Conservation (phyloP, 2,797 vertebrate genomes). For the Pangasius larnaudii region DNA sequence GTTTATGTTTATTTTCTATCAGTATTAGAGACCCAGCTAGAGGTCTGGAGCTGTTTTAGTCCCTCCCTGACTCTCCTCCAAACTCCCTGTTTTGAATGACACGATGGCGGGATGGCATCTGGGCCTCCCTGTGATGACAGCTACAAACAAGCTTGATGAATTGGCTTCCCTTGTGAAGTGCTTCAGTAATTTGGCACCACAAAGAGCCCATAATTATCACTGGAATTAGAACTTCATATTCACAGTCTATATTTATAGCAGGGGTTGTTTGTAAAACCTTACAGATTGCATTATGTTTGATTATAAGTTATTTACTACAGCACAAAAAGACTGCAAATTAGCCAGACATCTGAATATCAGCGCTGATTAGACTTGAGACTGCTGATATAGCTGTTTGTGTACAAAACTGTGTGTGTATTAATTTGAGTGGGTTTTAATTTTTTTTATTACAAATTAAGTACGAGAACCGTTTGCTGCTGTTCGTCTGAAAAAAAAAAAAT, state of each 20-base stretch:
- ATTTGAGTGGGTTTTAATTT: background rate
- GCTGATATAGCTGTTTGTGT: background rate
- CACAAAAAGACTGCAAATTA: conserved; percentile 2
- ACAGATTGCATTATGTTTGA: conserved; percentile 2
- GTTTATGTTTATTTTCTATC: background rate
- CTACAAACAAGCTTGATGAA: conserved; percentile 58
- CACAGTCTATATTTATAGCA: conserved; percentile 14
- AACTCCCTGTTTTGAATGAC: conserved; percentile 44
- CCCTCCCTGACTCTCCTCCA: conserved; percentile 34
- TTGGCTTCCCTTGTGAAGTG: conserved; percentile 52
- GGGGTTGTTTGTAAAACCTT: conserved; percentile 1
- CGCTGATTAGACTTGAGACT: conserved; percentile 16
- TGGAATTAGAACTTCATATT: conserved; percentile 31
- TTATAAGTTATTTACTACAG: conserved; percentile 4
- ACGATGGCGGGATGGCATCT: conserved; percentile 47
- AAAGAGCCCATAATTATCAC: conserved; percentile 34
- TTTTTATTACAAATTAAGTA: background rate
- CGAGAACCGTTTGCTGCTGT: background rate
- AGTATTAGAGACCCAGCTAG: background rate
- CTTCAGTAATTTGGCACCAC: conserved; percentile 48
- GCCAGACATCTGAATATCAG: conserved; percentile 7
- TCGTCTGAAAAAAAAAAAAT: background rate
- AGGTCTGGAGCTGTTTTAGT: background rate
- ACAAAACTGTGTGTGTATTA: background rate
- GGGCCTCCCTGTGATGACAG: conserved; percentile 55